Evolutionary conservation across 2,888 invertebrate species (phyloP).

Genomic region (Chrysolina haemoptera): DNA sequence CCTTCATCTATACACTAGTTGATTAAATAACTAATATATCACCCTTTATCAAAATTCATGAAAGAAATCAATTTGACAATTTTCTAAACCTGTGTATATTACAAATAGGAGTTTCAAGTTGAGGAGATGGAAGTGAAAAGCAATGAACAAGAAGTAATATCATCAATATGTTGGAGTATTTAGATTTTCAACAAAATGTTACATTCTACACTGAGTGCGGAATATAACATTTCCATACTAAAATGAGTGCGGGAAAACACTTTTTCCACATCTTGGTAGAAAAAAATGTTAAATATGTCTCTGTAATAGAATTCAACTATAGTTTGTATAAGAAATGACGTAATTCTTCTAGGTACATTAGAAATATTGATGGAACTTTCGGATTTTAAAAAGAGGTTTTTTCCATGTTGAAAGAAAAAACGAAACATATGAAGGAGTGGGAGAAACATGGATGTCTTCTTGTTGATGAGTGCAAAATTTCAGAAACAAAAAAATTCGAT

Average conservation of each 20-base stretch:
- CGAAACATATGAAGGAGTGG: not conserved
- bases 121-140: not conserved
- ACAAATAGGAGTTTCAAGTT: not conserved
- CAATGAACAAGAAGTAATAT: not conserved
- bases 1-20: not conserved
- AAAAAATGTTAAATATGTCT: not conserved
- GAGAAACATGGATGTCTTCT: conserved; percentile 26
- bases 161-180: no score
- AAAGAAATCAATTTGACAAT: not conserved
- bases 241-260: not conserved
- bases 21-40: not conserved
- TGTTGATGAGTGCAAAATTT: conserved; percentile 39
- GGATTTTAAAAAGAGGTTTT: conserved; percentile 18
- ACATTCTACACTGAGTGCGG: no score
- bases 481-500: conserved; percentile 33
- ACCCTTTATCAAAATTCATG: not conserved
- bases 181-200: no score
- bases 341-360: conserved; percentile 13
- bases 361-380: conserved; percentile 16
- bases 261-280: not conserved
- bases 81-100: not conserved
- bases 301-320: not conserved
- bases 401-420: conserved; percentile 15
- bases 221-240: no score
- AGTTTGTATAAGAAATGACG: not conserved